Evolutionary conservation across 2,797 vertebrate species (phyloP), one percentile per base, ranked within the genome.

Genomic region (Ammospiza maritima): DNA sequence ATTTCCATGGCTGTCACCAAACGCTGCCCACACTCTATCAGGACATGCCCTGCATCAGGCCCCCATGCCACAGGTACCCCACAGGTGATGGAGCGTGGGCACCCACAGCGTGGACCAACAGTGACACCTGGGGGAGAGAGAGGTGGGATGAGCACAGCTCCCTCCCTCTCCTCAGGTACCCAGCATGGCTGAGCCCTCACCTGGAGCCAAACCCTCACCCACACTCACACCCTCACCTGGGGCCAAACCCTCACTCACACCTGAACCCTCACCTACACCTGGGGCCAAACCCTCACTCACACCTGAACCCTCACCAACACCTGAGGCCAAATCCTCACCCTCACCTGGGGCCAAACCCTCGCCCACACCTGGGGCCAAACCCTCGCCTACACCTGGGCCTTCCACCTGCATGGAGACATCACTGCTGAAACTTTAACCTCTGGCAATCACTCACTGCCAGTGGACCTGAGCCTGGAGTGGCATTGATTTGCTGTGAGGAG

Each of bases 61-160:
- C 56, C 42, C 42, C 1, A 14, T 15, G 40, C 61, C 51, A 23
- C 45, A 8, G 1, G 20, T 30, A 14, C n/a, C 40, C 40, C 45
- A 3, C 64, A 64, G 88, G 85, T 50, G 64, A 9, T 2, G 12
- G 7, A 64, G 92, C 53, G 9, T 19, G 48, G 90, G 51, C 26
- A 15, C 79, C 21, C 16, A 3, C 30, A 73, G 32, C 2, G 32
- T 5, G 89, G 77, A n/a, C 89, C 89, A 50, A 91, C 97, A 98
- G 97, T 97, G 98, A 98, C 98, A 98, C 97, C 98, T 97, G 96
- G 96, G 98, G 98, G 98, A 98, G 84, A 96, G 86, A 69, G 58
- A 85, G 88, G 72, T 19, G 32, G 95, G 90, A 95, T 10, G 95
- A 94, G 94, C 92, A 45, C 95, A 65, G 91, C 89, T 58, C 12